Conservation (phyloP, 2,797 vertebrate genomes). For the Cetoscarus ocellatus region DNA sequence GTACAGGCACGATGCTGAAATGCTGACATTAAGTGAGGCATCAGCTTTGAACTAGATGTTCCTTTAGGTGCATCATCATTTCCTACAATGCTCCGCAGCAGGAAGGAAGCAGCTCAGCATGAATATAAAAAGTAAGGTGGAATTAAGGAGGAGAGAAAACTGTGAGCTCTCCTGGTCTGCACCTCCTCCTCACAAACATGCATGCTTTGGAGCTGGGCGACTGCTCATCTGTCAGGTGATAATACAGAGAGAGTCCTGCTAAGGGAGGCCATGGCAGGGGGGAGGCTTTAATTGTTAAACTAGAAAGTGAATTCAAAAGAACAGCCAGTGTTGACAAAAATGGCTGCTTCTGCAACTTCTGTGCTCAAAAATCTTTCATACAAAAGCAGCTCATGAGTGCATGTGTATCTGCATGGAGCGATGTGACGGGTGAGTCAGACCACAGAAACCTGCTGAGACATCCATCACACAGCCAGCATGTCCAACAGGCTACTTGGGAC, state of each 20-base stretch:
- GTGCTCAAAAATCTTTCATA: background rate
- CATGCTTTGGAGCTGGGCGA: constrained; percentile 12
- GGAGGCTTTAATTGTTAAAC: constrained; percentile 13
- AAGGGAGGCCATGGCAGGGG: background rate
- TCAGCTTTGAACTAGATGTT: background rate
- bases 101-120: background rate
- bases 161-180: constrained; percentile 13
- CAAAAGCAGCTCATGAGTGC: background rate
- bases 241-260: background rate
- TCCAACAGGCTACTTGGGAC: no score
- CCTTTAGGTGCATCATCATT: constrained; percentile 1
- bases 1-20: background rate
- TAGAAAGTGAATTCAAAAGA: background rate
- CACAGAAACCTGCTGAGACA: constrained; percentile 12
- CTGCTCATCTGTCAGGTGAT: constrained; percentile 1
- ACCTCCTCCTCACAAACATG: constrained; percentile 19
- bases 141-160: background rate
- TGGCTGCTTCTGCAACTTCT: background rate
- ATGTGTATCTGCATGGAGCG: background rate
- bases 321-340: background rate
- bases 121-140: background rate
- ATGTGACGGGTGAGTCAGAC: constrained; percentile 13
- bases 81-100: background rate
- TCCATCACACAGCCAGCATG: constrained; percentile 34
- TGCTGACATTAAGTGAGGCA: constrained; percentile 9